A percentile compares a stretch with the other conserved stretches of the same genome.
Evolutionary conservation across 2,797 vertebrate species (phyloP).

Genomic region (Liasis olivaceus): DNA sequence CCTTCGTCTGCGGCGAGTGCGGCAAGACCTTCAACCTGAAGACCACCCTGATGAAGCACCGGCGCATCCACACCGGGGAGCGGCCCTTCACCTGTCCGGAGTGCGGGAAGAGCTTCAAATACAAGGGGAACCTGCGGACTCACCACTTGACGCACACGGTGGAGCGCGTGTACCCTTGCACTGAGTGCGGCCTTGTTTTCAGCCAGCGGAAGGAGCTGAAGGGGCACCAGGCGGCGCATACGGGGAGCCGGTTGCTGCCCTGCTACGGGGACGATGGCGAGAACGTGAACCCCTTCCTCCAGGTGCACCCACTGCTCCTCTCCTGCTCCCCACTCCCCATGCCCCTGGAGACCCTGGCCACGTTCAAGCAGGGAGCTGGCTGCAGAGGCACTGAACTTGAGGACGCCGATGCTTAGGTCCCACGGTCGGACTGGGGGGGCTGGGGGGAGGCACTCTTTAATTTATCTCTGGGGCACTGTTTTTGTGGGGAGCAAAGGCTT

Average conservation of each 20-base stretch:
- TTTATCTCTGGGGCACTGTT: accelerated
- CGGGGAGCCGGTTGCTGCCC: neutral
- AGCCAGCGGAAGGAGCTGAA: constrained; percentile 47
- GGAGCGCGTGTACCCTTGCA: constrained; percentile 70
- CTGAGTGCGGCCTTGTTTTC: constrained; percentile 71
- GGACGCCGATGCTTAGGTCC: neutral
- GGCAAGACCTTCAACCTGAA: constrained; percentile 69
- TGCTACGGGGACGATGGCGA: neutral
- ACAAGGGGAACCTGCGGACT: constrained; percentile 84
- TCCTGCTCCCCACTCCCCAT: neutral
- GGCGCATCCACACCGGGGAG: constrained; percentile 49
- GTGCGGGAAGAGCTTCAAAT: constrained; percentile 67
- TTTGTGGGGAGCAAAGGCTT: neutral
- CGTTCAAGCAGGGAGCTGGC: neutral
- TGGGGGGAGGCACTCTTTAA: neutral
- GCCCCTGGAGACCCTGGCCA: constrained; percentile 6
- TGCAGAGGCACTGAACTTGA: accelerated
- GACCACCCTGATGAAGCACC: constrained; percentile 60
- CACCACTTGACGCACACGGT: constrained; percentile 82
- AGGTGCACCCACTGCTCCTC: neutral
- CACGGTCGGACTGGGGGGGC: accelerated
- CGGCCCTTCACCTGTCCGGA: constrained; percentile 49
- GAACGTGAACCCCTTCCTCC: constrained; percentile 30
- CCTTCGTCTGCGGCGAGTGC: constrained; percentile 71
- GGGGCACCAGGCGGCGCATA: constrained; percentile 27